These are phyloP conservation scores for Sycobia sp. DNA, from an alignment of 1,140 invertebrate species.

Conservation along the genomic window DNA sequence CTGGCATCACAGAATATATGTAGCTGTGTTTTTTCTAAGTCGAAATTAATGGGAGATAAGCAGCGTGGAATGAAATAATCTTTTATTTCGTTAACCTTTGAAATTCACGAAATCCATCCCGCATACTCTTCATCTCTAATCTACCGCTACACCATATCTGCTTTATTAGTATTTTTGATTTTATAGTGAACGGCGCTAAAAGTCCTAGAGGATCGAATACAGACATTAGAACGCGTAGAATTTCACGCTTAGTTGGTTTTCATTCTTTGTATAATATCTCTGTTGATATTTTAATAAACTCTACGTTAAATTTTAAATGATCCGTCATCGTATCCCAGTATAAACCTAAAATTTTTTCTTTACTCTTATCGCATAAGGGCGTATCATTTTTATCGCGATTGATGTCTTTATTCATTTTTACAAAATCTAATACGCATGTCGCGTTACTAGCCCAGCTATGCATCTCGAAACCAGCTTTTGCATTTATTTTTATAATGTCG, in stretches of 20 bases:
- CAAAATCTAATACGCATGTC: no score
- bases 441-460: no score
- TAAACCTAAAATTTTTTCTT: conserved; percentile 18
- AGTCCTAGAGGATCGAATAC: conserved; percentile 53
- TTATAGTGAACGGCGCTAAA: conserved; percentile 47
- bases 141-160: conserved; percentile 39
- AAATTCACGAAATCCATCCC: neutral
- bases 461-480: no score
- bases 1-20: no score
- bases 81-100: no score
- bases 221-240: conserved; percentile 32
- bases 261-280: conserved; percentile 10
- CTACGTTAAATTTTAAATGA: conserved; percentile 5
- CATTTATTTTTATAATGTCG: no score
- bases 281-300: neutral
- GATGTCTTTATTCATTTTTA: no score
- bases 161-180: conserved; percentile 49
- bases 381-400: no score
- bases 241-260: conserved; percentile 31
- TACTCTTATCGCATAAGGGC: no score
- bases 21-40: no score
- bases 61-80: neutral
- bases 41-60: neutral
- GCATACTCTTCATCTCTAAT: neutral
- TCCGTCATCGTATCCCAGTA: conserved; percentile 1